A percentile compares a stretch with the other conserved stretches of the same genome.
Evolutionary conservation across 2,888 invertebrate genomes (phyloP).

Genomic region (Drosophila siamana): DNA sequence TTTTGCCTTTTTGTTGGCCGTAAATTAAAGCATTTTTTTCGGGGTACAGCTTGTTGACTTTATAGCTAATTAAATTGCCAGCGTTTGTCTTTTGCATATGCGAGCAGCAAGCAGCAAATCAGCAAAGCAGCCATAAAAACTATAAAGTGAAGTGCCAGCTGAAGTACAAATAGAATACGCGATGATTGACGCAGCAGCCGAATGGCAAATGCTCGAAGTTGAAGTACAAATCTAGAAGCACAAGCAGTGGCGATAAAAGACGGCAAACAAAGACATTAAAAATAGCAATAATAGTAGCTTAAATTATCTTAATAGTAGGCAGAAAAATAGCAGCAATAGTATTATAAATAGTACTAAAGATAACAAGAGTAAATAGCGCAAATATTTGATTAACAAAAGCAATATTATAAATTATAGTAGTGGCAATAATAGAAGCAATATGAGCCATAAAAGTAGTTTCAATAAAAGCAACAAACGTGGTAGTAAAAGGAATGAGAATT

Average conservation of each 20-base stretch:
- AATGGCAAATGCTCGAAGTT: not conserved
- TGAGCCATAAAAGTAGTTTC: not conserved
- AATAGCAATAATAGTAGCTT: not conserved
- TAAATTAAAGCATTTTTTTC: conserved; percentile 47
- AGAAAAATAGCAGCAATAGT: too few relatives aligned
- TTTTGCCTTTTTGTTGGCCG: conserved; percentile 34
- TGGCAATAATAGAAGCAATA: not conserved
- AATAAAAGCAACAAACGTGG: too few relatives aligned
- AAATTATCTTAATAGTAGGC: too few relatives aligned
- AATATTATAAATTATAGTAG: not conserved
- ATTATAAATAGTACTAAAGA: too few relatives aligned
- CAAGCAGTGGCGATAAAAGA: too few relatives aligned
- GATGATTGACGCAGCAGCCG: not conserved
- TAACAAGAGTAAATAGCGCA: too few relatives aligned
- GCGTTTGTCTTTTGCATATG: conserved; percentile 29
- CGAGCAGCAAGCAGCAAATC: too few relatives aligned
- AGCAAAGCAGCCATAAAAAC: not conserved
- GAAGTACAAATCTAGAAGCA: not conserved
- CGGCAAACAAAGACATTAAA: not conserved
- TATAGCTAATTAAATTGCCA: conserved; percentile 57
- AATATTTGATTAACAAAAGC: too few relatives aligned
- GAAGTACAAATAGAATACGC: not conserved
- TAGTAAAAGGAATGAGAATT: too few relatives aligned
- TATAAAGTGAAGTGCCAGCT: not conserved
- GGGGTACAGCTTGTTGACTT: conserved; percentile 39